These are phyloP conservation scores for Helarctos malayanus DNA, from an alignment of 2,797 vertebrate genomes.

Conservation along the genomic window DNA sequence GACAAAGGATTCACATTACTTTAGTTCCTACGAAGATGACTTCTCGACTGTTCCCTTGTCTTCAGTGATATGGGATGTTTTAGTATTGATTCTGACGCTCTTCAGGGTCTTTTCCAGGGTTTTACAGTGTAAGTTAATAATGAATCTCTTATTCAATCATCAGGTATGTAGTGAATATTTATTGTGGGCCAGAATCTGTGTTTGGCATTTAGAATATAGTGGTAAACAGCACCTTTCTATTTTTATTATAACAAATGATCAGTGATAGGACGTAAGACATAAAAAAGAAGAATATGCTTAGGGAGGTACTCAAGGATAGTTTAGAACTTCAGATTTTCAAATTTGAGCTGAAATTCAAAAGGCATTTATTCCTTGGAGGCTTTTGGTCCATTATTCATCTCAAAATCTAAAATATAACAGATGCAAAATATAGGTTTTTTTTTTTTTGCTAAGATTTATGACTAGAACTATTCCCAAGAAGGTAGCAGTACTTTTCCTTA, in stretches of 20 bases:
- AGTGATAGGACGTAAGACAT: neutral
- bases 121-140: neutral
- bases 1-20: neutral
- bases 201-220: neutral
- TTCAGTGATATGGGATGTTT: neutral
- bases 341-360: slow-evolving; percentile 1
- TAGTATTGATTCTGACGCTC: neutral
- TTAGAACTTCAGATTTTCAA: neutral
- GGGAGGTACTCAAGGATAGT: neutral
- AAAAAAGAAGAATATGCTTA: neutral
- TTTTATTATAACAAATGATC: slow-evolving; percentile 11
- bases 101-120: neutral
- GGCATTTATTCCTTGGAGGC: neutral
- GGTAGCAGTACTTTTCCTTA: neutral
- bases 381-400: neutral
- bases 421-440: neutral
- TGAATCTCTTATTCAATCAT: neutral
- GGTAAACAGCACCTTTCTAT: neutral
- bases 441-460: neutral
- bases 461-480: neutral
- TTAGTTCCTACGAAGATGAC: neutral
- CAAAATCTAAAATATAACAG: slow-evolving; percentile 4
- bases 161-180: slow-evolving; percentile 10
- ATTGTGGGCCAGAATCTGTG: neutral
- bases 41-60: neutral